Conservation (phyloP, 92 coral and sea anemone genomes). For the Actinernus sp. region DNA sequence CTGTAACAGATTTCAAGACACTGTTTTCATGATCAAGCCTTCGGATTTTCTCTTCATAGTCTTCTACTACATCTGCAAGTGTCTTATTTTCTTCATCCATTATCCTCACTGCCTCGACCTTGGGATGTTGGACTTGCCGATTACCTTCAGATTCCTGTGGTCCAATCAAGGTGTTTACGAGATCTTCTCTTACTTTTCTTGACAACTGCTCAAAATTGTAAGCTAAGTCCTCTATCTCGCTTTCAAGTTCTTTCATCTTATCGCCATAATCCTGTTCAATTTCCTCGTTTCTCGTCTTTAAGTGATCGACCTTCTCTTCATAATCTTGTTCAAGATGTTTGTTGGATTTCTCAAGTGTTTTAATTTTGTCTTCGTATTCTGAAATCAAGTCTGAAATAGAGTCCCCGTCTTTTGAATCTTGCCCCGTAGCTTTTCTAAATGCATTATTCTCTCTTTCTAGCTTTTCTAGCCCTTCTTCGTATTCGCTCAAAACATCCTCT, state of each 20-base stretch:
- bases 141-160: conserved; percentile 13
- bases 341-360: conserved; percentile 2
- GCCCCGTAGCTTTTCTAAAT: conserved; percentile 15
- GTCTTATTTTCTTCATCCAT: conserved; percentile 63
- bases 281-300: conserved; percentile 32
- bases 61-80: conserved; percentile 57
- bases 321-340: conserved; percentile 25
- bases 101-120: conserved; percentile 46
- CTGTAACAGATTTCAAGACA: conserved; percentile 12
- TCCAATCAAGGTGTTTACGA: conserved; percentile 38
- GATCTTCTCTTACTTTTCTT: conserved; percentile 41
- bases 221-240: conserved; percentile 29
- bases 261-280: conserved; percentile 33
- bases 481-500: conserved; percentile 32
- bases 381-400: conserved; percentile 52
- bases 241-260: conserved; percentile 44
- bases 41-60: conserved; percentile 68
- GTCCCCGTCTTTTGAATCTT: conserved; percentile 21
- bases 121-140: background rate
- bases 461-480: conserved; percentile 17
- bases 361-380: conserved; percentile 52
- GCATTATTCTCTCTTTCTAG: conserved; percentile 53
- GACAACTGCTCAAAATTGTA: conserved; percentile 29
- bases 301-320: conserved; percentile 43
- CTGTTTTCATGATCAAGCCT: conserved; percentile 49